phyloP scores from a whole-genome alignment of 2,113 vertebrate genomes.

The Carassius gibelio region DNA sequence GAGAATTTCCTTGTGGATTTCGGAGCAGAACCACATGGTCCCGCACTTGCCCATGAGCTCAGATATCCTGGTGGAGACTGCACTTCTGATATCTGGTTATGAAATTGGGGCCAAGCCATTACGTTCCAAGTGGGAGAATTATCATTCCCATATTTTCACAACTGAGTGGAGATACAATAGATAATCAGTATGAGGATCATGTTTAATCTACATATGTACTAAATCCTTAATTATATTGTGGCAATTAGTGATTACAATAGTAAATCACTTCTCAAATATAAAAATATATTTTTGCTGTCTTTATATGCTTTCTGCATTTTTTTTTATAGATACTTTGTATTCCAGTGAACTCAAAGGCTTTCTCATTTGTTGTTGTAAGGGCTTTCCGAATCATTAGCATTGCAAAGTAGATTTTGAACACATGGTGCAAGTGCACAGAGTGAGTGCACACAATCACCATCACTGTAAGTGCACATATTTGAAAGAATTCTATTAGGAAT shows the following conservation, averaged over 20 bases:
- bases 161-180: background rate
- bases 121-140: background rate
- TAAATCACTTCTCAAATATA: background rate
- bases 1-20: conserved; percentile 91
- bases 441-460: background rate
- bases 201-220: background rate
- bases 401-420: conserved; percentile 18
- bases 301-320: background rate
- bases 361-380: conserved; percentile 10
- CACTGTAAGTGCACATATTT: background rate
- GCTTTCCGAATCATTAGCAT: conserved; percentile 27
- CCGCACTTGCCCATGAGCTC: conserved; percentile 87
- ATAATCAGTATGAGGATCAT: background rate
- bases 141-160: background rate
- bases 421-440: background rate
- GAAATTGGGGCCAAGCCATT: background rate
- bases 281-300: background rate
- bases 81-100: conserved; percentile 92
- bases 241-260: background rate
- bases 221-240: background rate
- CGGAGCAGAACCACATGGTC: conserved; percentile 86
- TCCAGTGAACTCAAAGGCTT: background rate
- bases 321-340: background rate
- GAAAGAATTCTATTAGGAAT: background rate
- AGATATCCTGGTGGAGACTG: conserved; percentile 92